Conservation (phyloP, 2,113 vertebrate species). For the Blennius ocellaris region DNA sequence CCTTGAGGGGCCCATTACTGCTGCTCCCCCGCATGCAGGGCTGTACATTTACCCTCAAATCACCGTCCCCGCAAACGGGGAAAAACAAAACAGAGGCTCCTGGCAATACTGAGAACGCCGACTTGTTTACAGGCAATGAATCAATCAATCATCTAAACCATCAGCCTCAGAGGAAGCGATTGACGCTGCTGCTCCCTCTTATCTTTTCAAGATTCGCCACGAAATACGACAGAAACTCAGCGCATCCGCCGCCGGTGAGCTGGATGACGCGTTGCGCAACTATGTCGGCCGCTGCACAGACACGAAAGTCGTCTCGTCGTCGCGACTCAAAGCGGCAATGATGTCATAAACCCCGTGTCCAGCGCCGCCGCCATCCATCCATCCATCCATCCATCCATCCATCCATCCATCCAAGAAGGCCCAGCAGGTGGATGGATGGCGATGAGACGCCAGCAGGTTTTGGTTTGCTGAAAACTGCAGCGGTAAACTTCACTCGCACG, state of each 20-base stretch:
- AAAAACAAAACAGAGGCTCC: background rate
- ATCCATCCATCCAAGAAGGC: too few relatives aligned
- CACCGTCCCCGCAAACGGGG: background rate
- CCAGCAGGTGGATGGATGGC: too few relatives aligned
- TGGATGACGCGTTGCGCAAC: conserved; percentile 57
- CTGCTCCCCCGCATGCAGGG: too few relatives aligned
- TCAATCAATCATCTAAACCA: conserved; percentile 8
- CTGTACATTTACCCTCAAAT: background rate
- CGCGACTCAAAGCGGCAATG: too few relatives aligned
- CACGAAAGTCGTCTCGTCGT: too few relatives aligned
- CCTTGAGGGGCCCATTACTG: background rate
- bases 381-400: too few relatives aligned
- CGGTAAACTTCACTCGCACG: background rate
- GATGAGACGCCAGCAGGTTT: too few relatives aligned
- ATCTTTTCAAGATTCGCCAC: conserved; percentile 37
- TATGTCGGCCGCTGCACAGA: conserved; percentile 3
- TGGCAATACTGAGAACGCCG: background rate
- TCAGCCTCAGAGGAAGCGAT: conserved; percentile 34
- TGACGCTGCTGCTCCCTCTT: background rate
- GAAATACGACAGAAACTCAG: background rate
- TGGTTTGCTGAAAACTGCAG: too few relatives aligned
- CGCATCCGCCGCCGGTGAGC: background rate
- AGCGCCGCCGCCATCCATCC: too few relatives aligned
- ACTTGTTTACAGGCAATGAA: background rate
- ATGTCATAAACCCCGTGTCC: too few relatives aligned